Evolutionary conservation across 2,797 vertebrate genomes (phyloP), one percentile per base, ranked within the genome.

Genomic region (Alosa sapidissima): DNA sequence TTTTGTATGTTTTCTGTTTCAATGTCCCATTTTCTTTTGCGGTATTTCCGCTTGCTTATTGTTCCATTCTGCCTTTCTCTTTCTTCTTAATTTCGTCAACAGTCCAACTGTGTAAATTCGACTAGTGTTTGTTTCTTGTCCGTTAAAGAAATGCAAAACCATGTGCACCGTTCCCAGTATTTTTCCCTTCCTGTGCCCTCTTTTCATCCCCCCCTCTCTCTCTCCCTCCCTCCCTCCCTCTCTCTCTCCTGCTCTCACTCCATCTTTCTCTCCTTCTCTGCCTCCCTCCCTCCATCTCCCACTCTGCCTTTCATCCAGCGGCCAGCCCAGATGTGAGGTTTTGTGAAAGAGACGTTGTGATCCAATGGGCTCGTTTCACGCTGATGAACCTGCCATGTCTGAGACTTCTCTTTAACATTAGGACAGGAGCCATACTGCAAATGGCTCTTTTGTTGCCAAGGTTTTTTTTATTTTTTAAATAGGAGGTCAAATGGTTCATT

Each of bases 281-380:
- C 28, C 11, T 48, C 7, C 19, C 7, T 54, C 16, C 8, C 81
- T 52, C 49, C 33, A n/a, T 82, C 14, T 52, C 48, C 33, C 81
- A 24, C 24, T 36, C 81, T 55, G 48, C 52, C 81, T 82, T 54
- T 82, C 81, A 52, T 54, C 52, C n/a, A 33, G 48, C 36, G 36
- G 68, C 68, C 11, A 28, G 36, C 68, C 68, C 68, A 75, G 68
- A 75, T 75, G 68, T 75, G 68, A 75, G 13, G 36, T 75, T 45
- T 75, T 75, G 68, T 75, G 68, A 75, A 75, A 41, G 68, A 36
- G 24, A 19, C 36, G 33, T 75, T 36, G 3, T 28, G 33, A 75
- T 75, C 68, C 68, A 75, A 36, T 19, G 68, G 68, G 13, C 33
- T 75, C 68, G 68, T 33, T 75, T 75, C 68, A 75, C 13, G 36